Evolutionary conservation across 2,113 vertebrate genomes (phyloP), one percentile per base, ranked within the genome.

Genomic region (Neoarius graeffei): DNA sequence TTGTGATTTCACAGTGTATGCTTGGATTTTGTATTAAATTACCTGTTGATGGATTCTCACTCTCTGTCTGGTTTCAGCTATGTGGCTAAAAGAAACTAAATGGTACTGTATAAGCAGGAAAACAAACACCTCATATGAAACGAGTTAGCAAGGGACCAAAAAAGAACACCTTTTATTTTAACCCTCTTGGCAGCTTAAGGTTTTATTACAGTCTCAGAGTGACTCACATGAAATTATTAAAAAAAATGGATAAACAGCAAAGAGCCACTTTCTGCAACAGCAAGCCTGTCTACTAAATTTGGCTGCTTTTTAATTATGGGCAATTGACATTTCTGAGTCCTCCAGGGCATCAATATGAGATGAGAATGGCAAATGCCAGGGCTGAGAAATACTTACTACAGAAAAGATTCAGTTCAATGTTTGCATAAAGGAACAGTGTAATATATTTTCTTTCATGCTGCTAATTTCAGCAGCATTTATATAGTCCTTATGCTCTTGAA

Each of bases 261-360:
- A 90, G 84, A 83, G 73, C n/a, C 69, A 73, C 73, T 42, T 71
- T 89, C 89, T 83, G 86, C 86, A 77, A 90, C 85, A 92, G 54
- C 77, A 71, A 88, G 73, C 86, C 42, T 87, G 69, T 67, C 84
- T 88, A 85, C 88, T 90, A 86, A 90, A 85, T 91, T 92, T 91
- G 89, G 67, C 89, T 90, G 87, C 42, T n/a, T 90, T 89, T 71
- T 91, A 89, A 91, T 91, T 89, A 90, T 87, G 88, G 90, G 89
- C 86, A 88, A 86, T 89, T 93, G 91, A 92, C 91, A 92, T 94
- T 94, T 93, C 86, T 23, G 42, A 89, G 74, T 66, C 88, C 91
- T 90, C 87, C 5, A 4, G 76, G 89, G 85, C 82, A 74, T 89
- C 48, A 1, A 81, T 89, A 83, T 42, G 52, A 42, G 84, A 56